Evolutionary conservation across 2,888 invertebrate species (phyloP).

Genomic region (Mamestra brassicae): DNA sequence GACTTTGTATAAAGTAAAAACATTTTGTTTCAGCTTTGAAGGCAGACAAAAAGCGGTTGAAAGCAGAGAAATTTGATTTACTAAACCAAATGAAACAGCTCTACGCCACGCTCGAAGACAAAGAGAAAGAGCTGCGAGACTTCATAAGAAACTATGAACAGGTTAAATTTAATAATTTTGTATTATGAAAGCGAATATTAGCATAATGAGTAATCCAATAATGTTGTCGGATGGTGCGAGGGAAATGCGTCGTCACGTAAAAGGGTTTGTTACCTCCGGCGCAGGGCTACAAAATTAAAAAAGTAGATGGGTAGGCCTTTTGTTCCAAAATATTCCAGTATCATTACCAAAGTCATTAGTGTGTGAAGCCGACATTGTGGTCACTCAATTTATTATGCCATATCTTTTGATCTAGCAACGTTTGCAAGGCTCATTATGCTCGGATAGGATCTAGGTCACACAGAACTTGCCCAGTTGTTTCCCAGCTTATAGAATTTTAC

Average conservation of each 20-base stretch:
- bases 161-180: slow-evolving; percentile 82
- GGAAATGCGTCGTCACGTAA: slow-evolving; percentile 51
- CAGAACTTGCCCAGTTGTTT: slow-evolving; percentile 48
- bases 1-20: slow-evolving; percentile 32
- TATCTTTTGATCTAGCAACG: slow-evolving; percentile 56
- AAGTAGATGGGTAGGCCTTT: slow-evolving; percentile 37
- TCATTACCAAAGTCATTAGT: slow-evolving; percentile 50
- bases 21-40: slow-evolving; percentile 93
- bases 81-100: slow-evolving; percentile 98
- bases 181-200: slow-evolving; percentile 41
- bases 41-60: slow-evolving; percentile 96
- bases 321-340: slow-evolving; percentile 51
- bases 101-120: slow-evolving; percentile 98
- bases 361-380: slow-evolving; percentile 47
- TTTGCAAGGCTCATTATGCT: slow-evolving; percentile 45
- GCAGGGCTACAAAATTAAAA: slow-evolving; percentile 39
- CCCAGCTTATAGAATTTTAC: slow-evolving; percentile 53
- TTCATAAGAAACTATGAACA: slow-evolving; percentile 98
- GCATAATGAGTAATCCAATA: slow-evolving; percentile 42
- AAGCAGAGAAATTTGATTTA: slow-evolving; percentile 98
- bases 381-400: slow-evolving; percentile 56
- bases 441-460: slow-evolving; percentile 57
- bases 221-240: slow-evolving; percentile 36
- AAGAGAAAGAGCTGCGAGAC: slow-evolving; percentile 97
- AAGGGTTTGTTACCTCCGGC: slow-evolving; percentile 30